Evolutionary conservation across 2,888 invertebrate species (phyloP).

Genomic region (Dryobota labecula): DNA sequence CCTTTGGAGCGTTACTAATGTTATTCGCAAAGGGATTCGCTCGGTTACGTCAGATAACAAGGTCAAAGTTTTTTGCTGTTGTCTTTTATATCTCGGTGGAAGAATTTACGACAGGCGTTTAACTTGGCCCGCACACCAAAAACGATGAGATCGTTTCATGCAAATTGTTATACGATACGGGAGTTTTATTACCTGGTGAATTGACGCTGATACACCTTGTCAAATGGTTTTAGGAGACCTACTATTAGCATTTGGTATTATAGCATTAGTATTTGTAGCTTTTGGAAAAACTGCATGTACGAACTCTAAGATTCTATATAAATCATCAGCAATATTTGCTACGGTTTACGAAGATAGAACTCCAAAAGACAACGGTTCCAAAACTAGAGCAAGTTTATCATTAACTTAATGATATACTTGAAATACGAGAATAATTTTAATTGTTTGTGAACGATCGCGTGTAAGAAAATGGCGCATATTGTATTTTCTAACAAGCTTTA

Average conservation of each 20-base stretch:
- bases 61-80: constrained; percentile 66
- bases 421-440: constrained; percentile 37
- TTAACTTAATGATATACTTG: constrained; percentile 15
- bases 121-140: constrained; percentile 38
- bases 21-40: constrained; percentile 68
- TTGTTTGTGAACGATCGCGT: constrained; percentile 39
- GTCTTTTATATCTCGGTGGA: constrained; percentile 43
- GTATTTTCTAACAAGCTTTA: constrained; percentile 44
- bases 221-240: constrained; percentile 17
- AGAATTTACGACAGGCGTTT: constrained; percentile 47
- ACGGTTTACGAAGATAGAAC: not conserved
- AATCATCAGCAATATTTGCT: not conserved
- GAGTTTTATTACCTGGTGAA: constrained; percentile 31
- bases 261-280: not conserved
- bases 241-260: not conserved
- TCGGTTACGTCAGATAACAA: constrained; percentile 68
- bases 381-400: constrained; percentile 27
- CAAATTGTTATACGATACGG: constrained; percentile 40
- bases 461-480: constrained; percentile 35
- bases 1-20: constrained; percentile 69
- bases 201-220: constrained; percentile 13
- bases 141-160: constrained; percentile 28
- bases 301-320: not conserved
- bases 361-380: constrained; percentile 9
- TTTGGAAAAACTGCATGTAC: not conserved